Conservation (phyloP, 1,140 invertebrate genomes). For the Oryzaephilus surinamensis region DNA sequence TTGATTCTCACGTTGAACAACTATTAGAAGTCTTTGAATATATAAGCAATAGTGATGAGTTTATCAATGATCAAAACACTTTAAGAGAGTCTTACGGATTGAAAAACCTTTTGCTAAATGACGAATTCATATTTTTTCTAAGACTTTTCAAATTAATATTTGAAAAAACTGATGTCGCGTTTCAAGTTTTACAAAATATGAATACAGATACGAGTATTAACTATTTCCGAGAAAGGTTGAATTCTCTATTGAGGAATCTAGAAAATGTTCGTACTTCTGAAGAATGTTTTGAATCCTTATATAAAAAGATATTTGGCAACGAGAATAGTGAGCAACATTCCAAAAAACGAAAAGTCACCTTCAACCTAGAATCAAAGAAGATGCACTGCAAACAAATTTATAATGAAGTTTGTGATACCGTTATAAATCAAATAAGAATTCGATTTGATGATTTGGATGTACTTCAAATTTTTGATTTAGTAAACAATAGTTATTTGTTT, state of each 20-base stretch:
- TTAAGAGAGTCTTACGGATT: background rate
- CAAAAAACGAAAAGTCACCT: too few species aligned
- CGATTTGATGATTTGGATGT: too few species aligned
- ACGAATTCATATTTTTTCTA: conserved; percentile 1
- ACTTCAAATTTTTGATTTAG: too few species aligned
- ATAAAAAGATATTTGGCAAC: background rate
- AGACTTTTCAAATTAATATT: conserved; percentile 4
- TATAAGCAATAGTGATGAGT: conserved; percentile 2
- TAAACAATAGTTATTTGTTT: too few species aligned
- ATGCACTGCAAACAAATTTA: too few species aligned
- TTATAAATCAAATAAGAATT: too few species aligned
- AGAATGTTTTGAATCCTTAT: background rate
- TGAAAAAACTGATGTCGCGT: conserved; percentile 1
- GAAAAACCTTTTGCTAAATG: background rate
- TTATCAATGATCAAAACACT: background rate
- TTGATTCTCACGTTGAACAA: background rate
- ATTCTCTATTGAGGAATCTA: background rate
- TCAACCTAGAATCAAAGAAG: too few species aligned
- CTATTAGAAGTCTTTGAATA: conserved; percentile 8
- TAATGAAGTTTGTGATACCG: too few species aligned
- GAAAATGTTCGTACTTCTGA: background rate
- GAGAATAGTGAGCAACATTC: background rate
- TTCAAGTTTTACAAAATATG: conserved; percentile 4
- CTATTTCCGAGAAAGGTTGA: background rate
- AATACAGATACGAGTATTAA: background rate